Percentiles rank a stretch among this genome's conserved stretches.
Conservation (phyloP, 2,888 invertebrate genomes). For the Agrenia bidenticulata region DNA sequence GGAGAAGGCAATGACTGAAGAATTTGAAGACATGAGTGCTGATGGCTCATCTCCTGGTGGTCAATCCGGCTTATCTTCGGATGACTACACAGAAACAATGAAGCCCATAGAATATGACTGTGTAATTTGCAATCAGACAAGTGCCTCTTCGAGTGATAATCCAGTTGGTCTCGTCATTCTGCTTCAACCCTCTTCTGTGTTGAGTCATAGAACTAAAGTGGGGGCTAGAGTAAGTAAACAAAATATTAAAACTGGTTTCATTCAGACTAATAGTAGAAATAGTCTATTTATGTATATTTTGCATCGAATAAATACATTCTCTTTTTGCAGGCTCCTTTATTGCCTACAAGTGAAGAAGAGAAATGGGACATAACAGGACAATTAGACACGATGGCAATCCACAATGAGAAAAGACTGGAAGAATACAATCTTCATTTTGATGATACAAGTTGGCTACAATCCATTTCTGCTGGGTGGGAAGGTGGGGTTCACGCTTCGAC, state of each 20-base stretch:
- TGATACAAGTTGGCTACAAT: slow-evolving; percentile 74
- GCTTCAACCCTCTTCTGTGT: slow-evolving; percentile 82
- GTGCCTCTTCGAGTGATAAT: slow-evolving; percentile 77
- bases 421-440: slow-evolving; percentile 76
- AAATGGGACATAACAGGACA: slow-evolving; percentile 59
- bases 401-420: slow-evolving; percentile 75
- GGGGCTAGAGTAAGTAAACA: slow-evolving; percentile 25
- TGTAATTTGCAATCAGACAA: slow-evolving; percentile 90
- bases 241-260: too few relatives aligned
- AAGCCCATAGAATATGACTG: slow-evolving; percentile 79
- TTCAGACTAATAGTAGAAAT: too few relatives aligned
- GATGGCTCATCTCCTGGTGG: slow-evolving; percentile 19
- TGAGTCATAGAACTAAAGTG: slow-evolving; percentile 64
- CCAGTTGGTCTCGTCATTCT: slow-evolving; percentile 88
- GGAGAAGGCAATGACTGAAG: slow-evolving; percentile 67
- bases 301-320: slow-evolving; percentile 1
- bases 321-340: slow-evolving; percentile 54
- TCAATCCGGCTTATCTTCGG: slow-evolving; percentile 35
- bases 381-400: slow-evolving; percentile 67
- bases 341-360: slow-evolving; percentile 69
- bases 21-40: slow-evolving; percentile 60
- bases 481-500: slow-evolving; percentile 88
- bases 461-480: slow-evolving; percentile 81
- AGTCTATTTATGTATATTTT: too few relatives aligned
- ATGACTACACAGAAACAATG: slow-evolving; percentile 56